A percentile compares a stretch with the other conserved stretches of the same genome.
Conservation (phyloP, 2,797 vertebrate genomes). For the Eulemur rubriventer region DNA sequence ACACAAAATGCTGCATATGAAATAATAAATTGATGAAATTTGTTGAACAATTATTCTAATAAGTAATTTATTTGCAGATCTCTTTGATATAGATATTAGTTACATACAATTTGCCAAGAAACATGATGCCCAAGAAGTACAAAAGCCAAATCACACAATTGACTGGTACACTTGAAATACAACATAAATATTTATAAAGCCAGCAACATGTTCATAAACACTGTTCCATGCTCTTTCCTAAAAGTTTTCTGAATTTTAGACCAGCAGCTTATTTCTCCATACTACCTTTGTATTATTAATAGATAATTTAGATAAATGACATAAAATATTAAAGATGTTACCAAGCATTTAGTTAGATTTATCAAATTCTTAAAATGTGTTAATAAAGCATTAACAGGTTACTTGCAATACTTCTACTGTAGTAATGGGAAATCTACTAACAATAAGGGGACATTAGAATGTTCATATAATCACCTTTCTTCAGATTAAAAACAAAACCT, state of each 20-base stretch:
- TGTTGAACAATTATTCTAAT: not conserved
- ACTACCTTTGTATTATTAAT: not conserved
- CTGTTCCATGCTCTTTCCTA: not conserved
- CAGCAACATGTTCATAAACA: not conserved
- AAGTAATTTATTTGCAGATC: not conserved
- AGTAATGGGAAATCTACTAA: not conserved
- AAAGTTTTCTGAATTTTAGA: conserved; percentile 12
- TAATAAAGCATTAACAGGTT: not conserved
- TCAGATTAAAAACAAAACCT: not conserved
- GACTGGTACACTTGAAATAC: not conserved
- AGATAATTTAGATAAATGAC: not conserved
- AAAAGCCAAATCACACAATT: not conserved
- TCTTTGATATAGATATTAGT: conserved; percentile 3
- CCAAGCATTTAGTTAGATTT: not conserved
- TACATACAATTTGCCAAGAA: not conserved
- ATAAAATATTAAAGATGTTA: not conserved
- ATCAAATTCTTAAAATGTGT: not conserved
- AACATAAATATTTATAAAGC: not conserved
- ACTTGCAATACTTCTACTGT: not conserved
- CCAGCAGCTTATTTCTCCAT: not conserved
- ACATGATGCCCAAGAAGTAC: not conserved
- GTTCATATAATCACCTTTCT: not conserved
- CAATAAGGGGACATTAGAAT: not conserved
- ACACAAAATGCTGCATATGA: not conserved
- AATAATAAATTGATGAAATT: not conserved